Percentiles rank a stretch among this genome's conserved stretches.
phyloP scores from a whole-genome alignment of 2,113 vertebrate species.

The Myxocyprinus asiaticus region DNA sequence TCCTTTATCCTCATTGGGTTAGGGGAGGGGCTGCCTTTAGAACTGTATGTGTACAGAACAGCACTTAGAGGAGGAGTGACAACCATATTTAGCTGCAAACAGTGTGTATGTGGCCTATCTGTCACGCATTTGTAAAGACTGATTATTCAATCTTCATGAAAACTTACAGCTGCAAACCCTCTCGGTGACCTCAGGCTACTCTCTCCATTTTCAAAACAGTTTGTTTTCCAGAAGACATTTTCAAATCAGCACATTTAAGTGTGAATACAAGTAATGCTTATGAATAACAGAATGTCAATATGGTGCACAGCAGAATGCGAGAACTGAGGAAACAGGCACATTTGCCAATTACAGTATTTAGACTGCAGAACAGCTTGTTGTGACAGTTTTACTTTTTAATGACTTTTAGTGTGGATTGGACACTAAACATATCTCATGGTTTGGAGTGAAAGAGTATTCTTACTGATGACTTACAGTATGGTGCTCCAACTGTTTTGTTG shows the following conservation, averaged over 20 bases:
- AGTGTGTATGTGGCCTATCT: too few species aligned
- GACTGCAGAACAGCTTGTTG: constrained; percentile 9
- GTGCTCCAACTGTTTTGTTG: too few species aligned
- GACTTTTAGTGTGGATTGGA: background rate
- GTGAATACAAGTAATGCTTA: constrained; percentile 4
- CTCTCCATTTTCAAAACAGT: background rate
- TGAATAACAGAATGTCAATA: constrained; percentile 21
- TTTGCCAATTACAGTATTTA: constrained; percentile 26
- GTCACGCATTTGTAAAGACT: background rate
- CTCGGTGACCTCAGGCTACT: background rate
- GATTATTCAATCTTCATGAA: too few species aligned
- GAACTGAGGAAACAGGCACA: background rate
- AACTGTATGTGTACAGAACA: too few species aligned
- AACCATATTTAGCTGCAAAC: too few species aligned
- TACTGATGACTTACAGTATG: too few species aligned
- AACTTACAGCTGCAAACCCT: background rate
- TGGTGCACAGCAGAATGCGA: constrained; percentile 8
- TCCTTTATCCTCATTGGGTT: too few species aligned
- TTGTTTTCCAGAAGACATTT: constrained; percentile 4
- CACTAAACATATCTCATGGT: background rate
- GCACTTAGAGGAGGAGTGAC: too few species aligned
- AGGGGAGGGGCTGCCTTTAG: too few species aligned
- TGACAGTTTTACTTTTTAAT: background rate
- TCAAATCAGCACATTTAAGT: background rate
- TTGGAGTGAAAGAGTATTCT: too few species aligned